These are phyloP conservation scores for Parazoanthus swiftii DNA, from an alignment of 92 coral and sea anemone genomes.

Conservation along the genomic window DNA sequence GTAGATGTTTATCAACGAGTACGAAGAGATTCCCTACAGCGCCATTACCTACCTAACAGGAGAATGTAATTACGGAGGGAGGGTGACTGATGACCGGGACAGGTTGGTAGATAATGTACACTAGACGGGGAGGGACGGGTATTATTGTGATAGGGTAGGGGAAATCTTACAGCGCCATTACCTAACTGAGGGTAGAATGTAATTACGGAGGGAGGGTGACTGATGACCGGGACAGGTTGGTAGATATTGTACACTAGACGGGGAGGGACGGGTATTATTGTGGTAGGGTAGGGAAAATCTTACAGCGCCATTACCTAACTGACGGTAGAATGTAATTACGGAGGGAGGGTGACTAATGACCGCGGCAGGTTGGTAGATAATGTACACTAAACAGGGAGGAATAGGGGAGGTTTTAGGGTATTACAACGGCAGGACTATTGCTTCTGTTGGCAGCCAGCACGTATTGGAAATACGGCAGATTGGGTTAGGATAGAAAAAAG, in stretches of 20 bases:
- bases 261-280: no score
- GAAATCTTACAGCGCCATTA: conserved; percentile 82
- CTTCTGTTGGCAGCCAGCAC: no score
- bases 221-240: conserved; percentile 93
- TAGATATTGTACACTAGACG: not conserved
- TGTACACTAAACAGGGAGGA: no score
- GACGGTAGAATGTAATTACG: conserved; percentile 95
- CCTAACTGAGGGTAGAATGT: conserved; percentile 94
- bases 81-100: conserved; percentile 98
- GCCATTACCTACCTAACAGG: conserved; percentile 98
- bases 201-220: conserved; percentile 98
- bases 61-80: conserved; percentile 97
- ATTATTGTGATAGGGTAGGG: not conserved
- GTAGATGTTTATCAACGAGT: conserved; percentile 97
- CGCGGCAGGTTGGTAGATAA: conserved; percentile 75
- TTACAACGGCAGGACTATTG: no score
- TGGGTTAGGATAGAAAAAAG: not conserved
- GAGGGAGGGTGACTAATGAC: conserved; percentile 96
- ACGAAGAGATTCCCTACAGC: conserved; percentile 93
- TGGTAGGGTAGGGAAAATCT: conserved; percentile 33
- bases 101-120: conserved; percentile 50
- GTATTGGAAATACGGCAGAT: no score
- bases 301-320: conserved; percentile 93
- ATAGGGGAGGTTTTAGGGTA: no score
- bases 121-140: no score